Percentiles rank a stretch among this genome's conserved stretches.
Conservation (phyloP, 1,140 invertebrate genomes). For the Halictus rubicundus region DNA sequence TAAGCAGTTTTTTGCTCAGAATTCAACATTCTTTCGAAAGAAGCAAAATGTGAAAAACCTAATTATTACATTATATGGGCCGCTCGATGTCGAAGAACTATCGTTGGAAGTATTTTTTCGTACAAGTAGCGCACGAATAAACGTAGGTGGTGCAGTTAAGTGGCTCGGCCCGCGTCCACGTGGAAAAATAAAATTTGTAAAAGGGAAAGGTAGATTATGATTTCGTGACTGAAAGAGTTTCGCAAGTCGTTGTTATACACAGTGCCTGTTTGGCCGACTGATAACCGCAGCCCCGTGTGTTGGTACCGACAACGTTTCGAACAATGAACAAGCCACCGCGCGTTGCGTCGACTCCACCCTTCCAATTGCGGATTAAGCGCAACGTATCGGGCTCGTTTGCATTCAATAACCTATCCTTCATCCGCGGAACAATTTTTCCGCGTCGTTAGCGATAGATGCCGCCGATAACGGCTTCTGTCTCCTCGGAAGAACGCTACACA, state of each 20-base stretch:
- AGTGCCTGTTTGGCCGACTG: background rate
- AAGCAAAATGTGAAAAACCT: no score
- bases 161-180: no score
- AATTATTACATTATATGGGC: no score
- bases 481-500: slow-evolving; percentile 1
- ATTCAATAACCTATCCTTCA: slow-evolving; percentile 38
- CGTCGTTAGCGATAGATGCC: slow-evolving; percentile 26
- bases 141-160: no score
- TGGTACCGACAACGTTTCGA: background rate
- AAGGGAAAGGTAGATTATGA: no score
- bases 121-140: no score
- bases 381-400: slow-evolving; percentile 24
- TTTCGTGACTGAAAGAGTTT: background rate
- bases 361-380: background rate
- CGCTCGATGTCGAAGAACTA: no score
- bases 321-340: background rate
- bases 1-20: no score
- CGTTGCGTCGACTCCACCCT: slow-evolving; percentile 1
- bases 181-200: no score
- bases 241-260: background rate
- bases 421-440: slow-evolving; percentile 20
- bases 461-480: slow-evolving; percentile 7
- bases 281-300: background rate
- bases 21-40: no score
- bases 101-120: no score